Evolutionary conservation across 2,797 vertebrate species (phyloP).

Genomic region (Triplophysa yarkandensis): DNA sequence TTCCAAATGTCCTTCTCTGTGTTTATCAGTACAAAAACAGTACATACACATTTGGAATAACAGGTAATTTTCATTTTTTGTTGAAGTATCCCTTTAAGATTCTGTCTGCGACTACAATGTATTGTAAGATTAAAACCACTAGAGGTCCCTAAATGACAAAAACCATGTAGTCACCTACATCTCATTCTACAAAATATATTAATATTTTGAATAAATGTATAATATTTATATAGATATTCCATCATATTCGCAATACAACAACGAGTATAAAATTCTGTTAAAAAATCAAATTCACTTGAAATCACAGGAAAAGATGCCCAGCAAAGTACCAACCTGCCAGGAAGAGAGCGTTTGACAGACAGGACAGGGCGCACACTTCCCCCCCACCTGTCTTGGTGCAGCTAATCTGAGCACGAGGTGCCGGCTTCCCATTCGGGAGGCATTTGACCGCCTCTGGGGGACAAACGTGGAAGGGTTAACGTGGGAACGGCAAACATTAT

Average conservation of each 20-base stretch:
- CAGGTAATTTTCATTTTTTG: no score
- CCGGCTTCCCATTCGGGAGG: constrained; percentile 79
- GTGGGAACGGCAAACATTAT: constrained; percentile 51
- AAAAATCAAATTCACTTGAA: neutral
- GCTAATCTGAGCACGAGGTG: constrained; percentile 81
- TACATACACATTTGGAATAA: no score
- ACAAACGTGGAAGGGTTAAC: constrained; percentile 55
- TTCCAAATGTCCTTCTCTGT: no score
- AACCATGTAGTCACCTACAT: neutral
- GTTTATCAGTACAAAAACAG: no score
- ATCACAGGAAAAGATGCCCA: neutral
- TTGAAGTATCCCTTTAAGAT: no score
- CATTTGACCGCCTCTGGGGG: constrained; percentile 88
- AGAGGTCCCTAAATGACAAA: constrained; percentile 63
- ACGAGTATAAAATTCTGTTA: neutral
- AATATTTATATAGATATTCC: neutral
- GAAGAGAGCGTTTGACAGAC: constrained; percentile 86
- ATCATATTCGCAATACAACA: neutral
- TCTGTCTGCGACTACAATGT: no score
- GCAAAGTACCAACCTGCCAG: constrained; percentile 78
- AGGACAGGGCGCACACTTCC: constrained; percentile 89
- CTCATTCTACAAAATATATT: no score
- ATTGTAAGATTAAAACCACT: constrained; percentile 47
- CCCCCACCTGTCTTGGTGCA: constrained; percentile 83
- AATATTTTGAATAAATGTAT: no score